Evolutionary conservation across 2,797 vertebrate genomes (phyloP).

Genomic region (Acanthurus leucopareius): DNA sequence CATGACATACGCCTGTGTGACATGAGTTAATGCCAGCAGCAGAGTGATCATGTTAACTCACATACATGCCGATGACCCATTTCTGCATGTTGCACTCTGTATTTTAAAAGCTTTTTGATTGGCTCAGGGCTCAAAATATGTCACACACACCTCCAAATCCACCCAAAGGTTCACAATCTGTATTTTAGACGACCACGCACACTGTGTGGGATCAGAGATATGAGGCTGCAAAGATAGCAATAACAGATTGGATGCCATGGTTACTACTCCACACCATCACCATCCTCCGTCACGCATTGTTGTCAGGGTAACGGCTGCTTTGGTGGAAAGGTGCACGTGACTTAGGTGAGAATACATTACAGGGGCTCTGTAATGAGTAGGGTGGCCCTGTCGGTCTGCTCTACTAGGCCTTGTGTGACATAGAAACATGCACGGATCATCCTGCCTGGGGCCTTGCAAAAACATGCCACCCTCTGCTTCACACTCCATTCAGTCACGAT

Average conservation of each 20-base stretch:
- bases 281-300: constrained; percentile 53
- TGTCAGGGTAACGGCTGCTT: constrained; percentile 70
- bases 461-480: neutral
- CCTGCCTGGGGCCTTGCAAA: neutral
- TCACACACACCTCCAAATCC: constrained; percentile 11
- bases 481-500: constrained; percentile 1
- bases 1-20: constrained; percentile 35
- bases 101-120: constrained; percentile 23
- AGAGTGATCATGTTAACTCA: constrained; percentile 14
- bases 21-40: constrained; percentile 13
- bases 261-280: constrained; percentile 50
- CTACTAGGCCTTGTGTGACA: constrained; percentile 7
- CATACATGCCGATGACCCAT: constrained; percentile 29
- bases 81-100: constrained; percentile 21
- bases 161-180: constrained; percentile 20
- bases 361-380: constrained; percentile 18
- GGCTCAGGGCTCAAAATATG: constrained; percentile 1
- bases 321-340: constrained; percentile 42
- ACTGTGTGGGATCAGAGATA: constrained; percentile 43
- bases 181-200: neutral
- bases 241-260: constrained; percentile 68
- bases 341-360: constrained; percentile 34
- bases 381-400: constrained; percentile 14
- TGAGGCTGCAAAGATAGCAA: constrained; percentile 33
- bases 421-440: neutral